Conservation (phyloP, 2,888 invertebrate species). For the Linyphia triangularis region DNA sequence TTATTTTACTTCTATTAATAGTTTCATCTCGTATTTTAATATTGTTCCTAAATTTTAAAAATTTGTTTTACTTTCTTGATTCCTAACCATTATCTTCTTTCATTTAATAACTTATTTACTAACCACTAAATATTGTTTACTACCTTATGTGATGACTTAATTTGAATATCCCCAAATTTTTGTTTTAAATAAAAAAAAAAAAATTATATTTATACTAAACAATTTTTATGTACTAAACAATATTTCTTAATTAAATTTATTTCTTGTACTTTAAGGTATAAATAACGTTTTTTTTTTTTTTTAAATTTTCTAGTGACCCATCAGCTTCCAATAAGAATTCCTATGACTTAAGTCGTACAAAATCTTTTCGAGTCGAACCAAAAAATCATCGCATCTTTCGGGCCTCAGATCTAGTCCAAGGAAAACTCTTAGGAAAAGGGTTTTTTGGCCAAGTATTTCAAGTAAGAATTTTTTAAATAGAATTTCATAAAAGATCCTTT, state of each 20-base stretch:
- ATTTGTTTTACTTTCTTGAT: too few species aligned
- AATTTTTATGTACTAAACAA: not conserved
- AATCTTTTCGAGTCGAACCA: slow-evolving; percentile 90
- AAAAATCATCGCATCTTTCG: slow-evolving; percentile 88
- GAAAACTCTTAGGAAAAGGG: slow-evolving; percentile 93
- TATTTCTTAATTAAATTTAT: not conserved
- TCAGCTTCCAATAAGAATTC: slow-evolving; percentile 78
- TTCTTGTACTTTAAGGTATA: not conserved
- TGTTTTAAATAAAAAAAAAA: too few species aligned
- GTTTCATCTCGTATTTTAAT: too few species aligned
- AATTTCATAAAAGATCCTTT: not conserved
- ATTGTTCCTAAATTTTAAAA: too few species aligned
- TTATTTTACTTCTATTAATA: too few species aligned
- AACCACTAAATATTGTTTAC: too few species aligned
- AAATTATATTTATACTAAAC: too few species aligned
- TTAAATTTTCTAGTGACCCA: slow-evolving; percentile 58
- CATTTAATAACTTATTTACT: too few species aligned
- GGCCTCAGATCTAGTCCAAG: slow-evolving; percentile 91
- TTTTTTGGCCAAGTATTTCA: slow-evolving; percentile 91
- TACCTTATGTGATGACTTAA: too few species aligned
- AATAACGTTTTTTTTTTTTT: not conserved
- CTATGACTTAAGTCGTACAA: slow-evolving; percentile 89
- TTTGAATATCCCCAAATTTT: too few species aligned
- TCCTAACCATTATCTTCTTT: too few species aligned
- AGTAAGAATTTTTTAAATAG: slow-evolving; percentile 77